Evolutionary conservation across 2,888 invertebrate genomes (phyloP).

Genomic region (Rotaria magnacalcarata): DNA sequence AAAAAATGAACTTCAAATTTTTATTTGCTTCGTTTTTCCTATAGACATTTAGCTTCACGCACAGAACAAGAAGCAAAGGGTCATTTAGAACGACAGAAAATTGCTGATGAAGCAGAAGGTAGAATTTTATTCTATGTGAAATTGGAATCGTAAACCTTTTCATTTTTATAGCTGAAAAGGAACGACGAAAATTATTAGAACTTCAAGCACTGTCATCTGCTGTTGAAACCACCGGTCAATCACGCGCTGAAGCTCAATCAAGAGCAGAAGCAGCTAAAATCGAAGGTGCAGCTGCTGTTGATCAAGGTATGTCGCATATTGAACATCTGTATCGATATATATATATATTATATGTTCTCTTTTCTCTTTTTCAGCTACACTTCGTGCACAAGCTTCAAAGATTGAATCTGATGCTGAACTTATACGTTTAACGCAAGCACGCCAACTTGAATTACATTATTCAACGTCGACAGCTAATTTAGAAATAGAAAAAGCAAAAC

Average conservation of each 20-base stretch:
- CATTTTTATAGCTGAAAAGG: slow-evolving; percentile 56
- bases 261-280: slow-evolving; percentile 58
- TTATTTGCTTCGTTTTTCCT: background rate
- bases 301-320: slow-evolving; percentile 52
- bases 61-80: slow-evolving; percentile 62
- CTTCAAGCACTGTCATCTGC: slow-evolving; percentile 59
- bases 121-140: background rate
- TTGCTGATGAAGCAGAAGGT: slow-evolving; percentile 60
- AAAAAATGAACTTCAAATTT: background rate
- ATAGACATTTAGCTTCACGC: slow-evolving; percentile 60
- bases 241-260: slow-evolving; percentile 62
- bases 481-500: slow-evolving; percentile 55
- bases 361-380: slow-evolving; percentile 50
- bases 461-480: background rate
- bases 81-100: slow-evolving; percentile 61
- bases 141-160: background rate
- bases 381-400: slow-evolving; percentile 42
- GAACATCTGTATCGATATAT: background rate
- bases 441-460: slow-evolving; percentile 37
- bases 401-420: slow-evolving; percentile 44
- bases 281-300: slow-evolving; percentile 58
- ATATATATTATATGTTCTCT: background rate
- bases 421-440: slow-evolving; percentile 36
- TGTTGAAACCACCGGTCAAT: slow-evolving; percentile 62
- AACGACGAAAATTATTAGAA: slow-evolving; percentile 38